Conservation (phyloP, 64 coral and sea anemone genomes). For the Montipora efflorescens region DNA sequence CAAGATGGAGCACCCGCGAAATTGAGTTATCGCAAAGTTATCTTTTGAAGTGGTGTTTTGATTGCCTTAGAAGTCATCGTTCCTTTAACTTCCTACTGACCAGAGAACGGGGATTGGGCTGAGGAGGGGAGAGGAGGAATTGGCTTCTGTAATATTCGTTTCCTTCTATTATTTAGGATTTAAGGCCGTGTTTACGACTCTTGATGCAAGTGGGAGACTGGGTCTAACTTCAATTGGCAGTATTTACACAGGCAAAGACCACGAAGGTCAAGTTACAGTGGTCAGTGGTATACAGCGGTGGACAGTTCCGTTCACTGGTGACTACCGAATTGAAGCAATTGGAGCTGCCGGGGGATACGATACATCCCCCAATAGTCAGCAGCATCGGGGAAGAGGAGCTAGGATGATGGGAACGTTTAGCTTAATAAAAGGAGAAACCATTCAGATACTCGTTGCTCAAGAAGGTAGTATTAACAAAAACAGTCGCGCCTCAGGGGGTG, state of each 20-base stretch:
- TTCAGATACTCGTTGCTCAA: constrained; percentile 63
- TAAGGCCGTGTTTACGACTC: constrained; percentile 50
- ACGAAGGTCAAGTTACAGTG: constrained; percentile 60
- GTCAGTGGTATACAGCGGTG: constrained; percentile 62
- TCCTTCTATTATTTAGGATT: not conserved
- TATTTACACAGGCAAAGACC: constrained; percentile 22
- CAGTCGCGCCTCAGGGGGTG: not conserved
- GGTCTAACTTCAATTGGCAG: constrained; percentile 50
- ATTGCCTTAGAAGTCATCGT: too few species aligned
- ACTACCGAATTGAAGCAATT: constrained; percentile 68
- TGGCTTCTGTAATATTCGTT: not conserved
- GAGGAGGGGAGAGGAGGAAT: too few species aligned
- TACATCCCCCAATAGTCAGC: not conserved
- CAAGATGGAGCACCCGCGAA: too few species aligned
- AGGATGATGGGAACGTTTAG: constrained; percentile 64
- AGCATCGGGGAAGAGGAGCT: constrained; percentile 65
- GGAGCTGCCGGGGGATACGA: constrained; percentile 68
- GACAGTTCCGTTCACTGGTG: constrained; percentile 46
- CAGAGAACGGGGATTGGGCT: too few species aligned
- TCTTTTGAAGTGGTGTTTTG: too few species aligned
- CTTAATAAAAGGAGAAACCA: constrained; percentile 14
- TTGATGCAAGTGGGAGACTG: constrained; percentile 26
- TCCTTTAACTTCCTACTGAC: too few species aligned
- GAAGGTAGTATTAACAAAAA: constrained; percentile 32
- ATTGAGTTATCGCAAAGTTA: too few species aligned